Percentiles rank a stretch among this genome's conserved stretches.
Evolutionary conservation across 1,140 invertebrate species (phyloP).

Genomic region (Papilio aristodemus): DNA sequence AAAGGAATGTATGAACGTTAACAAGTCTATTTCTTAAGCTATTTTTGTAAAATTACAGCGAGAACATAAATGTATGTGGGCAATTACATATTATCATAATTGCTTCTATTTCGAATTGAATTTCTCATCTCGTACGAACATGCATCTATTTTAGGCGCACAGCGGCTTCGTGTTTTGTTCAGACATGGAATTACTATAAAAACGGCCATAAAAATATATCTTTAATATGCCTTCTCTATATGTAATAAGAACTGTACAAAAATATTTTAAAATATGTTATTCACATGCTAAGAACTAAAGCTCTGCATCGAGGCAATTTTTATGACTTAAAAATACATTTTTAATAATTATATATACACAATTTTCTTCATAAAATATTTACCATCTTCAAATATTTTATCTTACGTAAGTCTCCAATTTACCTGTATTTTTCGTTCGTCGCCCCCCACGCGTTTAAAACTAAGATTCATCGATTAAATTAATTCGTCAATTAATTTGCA

Average conservation of each 20-base stretch:
- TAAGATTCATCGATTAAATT: conserved; percentile 8
- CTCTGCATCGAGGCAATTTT: neutral
- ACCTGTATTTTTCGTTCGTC: neutral
- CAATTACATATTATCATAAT: conserved; percentile 30
- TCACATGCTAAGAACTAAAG: neutral
- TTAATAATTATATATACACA: no score
- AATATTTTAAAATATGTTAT: neutral
- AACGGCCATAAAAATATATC: conserved; percentile 14
- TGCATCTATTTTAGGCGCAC: conserved; percentile 15
- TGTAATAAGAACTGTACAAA: neutral
- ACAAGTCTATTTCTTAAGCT: neutral
- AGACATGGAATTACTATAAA: conserved; percentile 13
- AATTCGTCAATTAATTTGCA: conserved; percentile 3
- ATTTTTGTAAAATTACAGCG: conserved; percentile 17
- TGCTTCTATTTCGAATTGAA: conserved; percentile 25
- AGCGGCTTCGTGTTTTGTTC: conserved; percentile 6
- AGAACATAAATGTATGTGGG: neutral
- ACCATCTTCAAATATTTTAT: neutral
- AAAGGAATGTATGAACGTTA: neutral
- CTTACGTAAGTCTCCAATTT: conserved; percentile 3
- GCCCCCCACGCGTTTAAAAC: neutral
- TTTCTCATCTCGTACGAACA: conserved; percentile 20
- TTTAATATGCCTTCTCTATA: neutral
- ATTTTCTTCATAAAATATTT: no score
- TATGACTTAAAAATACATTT: no score